A percentile compares a stretch with the other conserved stretches of the same genome.
Evolutionary conservation across 2,888 invertebrate genomes (phyloP).

Genomic region (Papilio elwesi): DNA sequence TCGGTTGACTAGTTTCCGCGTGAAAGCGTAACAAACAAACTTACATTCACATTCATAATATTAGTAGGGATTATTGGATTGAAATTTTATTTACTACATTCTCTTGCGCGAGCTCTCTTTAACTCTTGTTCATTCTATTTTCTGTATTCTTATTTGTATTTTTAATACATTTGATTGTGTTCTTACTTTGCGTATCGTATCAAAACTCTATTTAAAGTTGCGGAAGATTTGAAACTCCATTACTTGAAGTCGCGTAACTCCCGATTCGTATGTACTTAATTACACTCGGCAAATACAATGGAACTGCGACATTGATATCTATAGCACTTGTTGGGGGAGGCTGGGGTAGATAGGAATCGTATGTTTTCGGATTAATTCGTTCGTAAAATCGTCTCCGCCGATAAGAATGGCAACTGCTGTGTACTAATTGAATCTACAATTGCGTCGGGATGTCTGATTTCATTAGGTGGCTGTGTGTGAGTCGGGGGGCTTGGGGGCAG

Average conservation of each 20-base stretch:
- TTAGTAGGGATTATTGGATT: too few species aligned
- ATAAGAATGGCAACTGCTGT: conserved; percentile 83
- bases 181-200: too few species aligned
- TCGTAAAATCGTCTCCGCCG: conserved; percentile 83
- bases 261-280: conserved; percentile 76
- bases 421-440: conserved; percentile 84
- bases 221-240: conserved; percentile 51
- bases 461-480: conserved; percentile 71
- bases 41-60: too few species aligned
- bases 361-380: conserved; percentile 84
- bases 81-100: too few species aligned
- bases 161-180: too few species aligned
- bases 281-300: conserved; percentile 79
- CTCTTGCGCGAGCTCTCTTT: too few species aligned
- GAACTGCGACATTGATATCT: conserved; percentile 64
- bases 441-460: conserved; percentile 81
- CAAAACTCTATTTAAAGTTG: not conserved
- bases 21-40: too few species aligned
- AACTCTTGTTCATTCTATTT: too few species aligned
- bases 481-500: conserved; percentile 52
- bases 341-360: conserved; percentile 80
- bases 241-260: conserved; percentile 47
- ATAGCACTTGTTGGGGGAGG: conserved; percentile 64
- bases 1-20: too few species aligned
- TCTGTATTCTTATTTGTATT: too few species aligned